Conservation (phyloP, 2,113 vertebrate genomes). For the Zeus faber region DNA sequence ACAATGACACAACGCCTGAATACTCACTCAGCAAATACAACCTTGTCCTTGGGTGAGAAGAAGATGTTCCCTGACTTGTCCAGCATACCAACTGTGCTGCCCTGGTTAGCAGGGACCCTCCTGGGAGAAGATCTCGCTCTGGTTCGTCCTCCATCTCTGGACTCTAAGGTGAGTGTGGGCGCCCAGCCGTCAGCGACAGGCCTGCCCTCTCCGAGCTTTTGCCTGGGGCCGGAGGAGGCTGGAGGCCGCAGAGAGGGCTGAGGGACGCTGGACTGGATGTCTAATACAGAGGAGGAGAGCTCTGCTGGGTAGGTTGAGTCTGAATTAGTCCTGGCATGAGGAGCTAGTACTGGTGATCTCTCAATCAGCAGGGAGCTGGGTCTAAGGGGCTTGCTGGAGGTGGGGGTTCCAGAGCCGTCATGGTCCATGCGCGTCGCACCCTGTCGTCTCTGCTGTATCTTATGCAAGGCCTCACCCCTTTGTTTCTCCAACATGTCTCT, state of each 20-base stretch:
- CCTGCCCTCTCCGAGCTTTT: slow-evolving; percentile 65
- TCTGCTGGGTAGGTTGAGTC: slow-evolving; percentile 40
- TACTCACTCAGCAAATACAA: slow-evolving; percentile 81
- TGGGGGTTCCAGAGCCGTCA: slow-evolving; percentile 42
- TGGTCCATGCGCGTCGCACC: slow-evolving; percentile 47
- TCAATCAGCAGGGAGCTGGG: slow-evolving; percentile 53
- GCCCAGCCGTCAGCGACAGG: slow-evolving; percentile 64
- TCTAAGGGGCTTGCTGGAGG: slow-evolving; percentile 53
- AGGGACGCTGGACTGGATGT: slow-evolving; percentile 39
- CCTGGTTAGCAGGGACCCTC: slow-evolving; percentile 58
- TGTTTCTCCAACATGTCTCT: slow-evolving; percentile 78
- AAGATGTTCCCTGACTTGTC: slow-evolving; percentile 79
- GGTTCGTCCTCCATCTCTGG: slow-evolving; percentile 68
- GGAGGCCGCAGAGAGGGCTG: slow-evolving; percentile 54
- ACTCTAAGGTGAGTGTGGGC: slow-evolving; percentile 75
- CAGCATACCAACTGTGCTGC: slow-evolving; percentile 50
- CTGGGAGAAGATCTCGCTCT: slow-evolving; percentile 56
- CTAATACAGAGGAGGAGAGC: slow-evolving; percentile 16
- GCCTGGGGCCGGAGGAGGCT: slow-evolving; percentile 50
- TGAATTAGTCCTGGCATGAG: slow-evolving; percentile 62
- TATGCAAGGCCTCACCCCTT: slow-evolving; percentile 73
- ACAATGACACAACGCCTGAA: background rate
- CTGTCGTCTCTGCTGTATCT: slow-evolving; percentile 72
- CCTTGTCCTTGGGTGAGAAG: slow-evolving; percentile 85
- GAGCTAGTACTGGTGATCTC: slow-evolving; percentile 19